Evolutionary conservation across 2,888 invertebrate species (phyloP).

Genomic region (Pomacea canaliculata): DNA sequence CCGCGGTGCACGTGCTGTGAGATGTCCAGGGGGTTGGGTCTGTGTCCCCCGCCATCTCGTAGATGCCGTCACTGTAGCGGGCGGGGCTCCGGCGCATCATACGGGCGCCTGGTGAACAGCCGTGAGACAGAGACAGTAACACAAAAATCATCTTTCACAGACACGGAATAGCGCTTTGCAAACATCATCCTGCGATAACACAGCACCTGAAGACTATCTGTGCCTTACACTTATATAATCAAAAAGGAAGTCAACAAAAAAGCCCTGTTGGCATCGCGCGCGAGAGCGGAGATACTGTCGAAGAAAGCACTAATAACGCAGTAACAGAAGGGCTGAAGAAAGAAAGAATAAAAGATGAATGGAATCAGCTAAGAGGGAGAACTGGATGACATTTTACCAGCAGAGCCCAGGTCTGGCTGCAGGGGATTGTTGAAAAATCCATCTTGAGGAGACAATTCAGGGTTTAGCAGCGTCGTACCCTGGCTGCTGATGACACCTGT

Average conservation of each 20-base stretch:
- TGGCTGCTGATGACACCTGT: background rate
- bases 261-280: too few relatives aligned
- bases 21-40: slow-evolving; percentile 74
- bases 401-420: slow-evolving; percentile 67
- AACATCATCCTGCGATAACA: too few relatives aligned
- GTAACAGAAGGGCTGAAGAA: too few relatives aligned
- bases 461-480: background rate
- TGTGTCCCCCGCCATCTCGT: slow-evolving; percentile 71
- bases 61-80: slow-evolving; percentile 75
- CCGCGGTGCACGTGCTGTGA: slow-evolving; percentile 73
- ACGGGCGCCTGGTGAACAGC: slow-evolving; percentile 68
- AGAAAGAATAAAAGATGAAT: too few relatives aligned
- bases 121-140: too few relatives aligned
- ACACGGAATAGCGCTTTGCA: too few relatives aligned
- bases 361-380: too few relatives aligned
- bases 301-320: too few relatives aligned
- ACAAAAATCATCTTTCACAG: background rate
- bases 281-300: too few relatives aligned
- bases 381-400: slow-evolving; percentile 32
- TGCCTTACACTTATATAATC: too few relatives aligned
- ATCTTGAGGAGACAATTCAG: slow-evolving; percentile 68
- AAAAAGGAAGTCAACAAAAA: too few relatives aligned
- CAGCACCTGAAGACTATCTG: too few relatives aligned
- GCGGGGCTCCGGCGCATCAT: slow-evolving; percentile 73
- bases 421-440: slow-evolving; percentile 71